phyloP scores from a whole-genome alignment of 2,888 invertebrate genomes.

The Hirtodrosophila duncani region DNA sequence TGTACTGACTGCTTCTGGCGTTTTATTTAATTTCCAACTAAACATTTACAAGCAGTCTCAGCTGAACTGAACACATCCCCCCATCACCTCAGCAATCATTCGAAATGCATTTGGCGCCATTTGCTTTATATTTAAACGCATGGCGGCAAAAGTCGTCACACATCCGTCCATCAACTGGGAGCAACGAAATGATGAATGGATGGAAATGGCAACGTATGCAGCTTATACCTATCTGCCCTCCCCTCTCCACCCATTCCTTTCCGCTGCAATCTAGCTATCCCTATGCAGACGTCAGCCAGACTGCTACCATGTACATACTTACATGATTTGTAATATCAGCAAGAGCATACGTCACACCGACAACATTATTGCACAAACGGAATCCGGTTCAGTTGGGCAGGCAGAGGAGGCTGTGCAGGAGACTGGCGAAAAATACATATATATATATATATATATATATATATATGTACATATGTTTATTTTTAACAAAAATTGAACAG shows the following conservation, averaged over 20 bases:
- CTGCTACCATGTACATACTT: conserved; percentile 33
- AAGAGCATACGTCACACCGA: conserved; percentile 30
- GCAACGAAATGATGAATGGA: conserved; percentile 58
- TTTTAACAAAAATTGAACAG: conserved; percentile 58
- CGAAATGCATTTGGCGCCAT: conserved; percentile 63
- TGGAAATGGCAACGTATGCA: conserved; percentile 21
- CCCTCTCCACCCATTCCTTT: neutral
- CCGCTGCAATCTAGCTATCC: conserved; percentile 18
- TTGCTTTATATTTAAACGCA: conserved; percentile 57
- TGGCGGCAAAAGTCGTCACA: conserved; percentile 58
- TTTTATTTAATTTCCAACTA: conserved; percentile 53
- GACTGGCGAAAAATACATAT: conserved; percentile 20
- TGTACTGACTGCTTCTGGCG: conserved; percentile 6
- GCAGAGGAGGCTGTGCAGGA: neutral
- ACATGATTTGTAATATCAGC: conserved; percentile 72
- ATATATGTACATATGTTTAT: too few species aligned
- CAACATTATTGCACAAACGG: conserved; percentile 19
- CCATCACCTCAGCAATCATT: conserved; percentile 11
- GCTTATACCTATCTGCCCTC: conserved; percentile 11
- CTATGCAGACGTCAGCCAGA: conserved; percentile 16
- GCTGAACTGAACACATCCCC: conserved; percentile 3
- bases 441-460: too few species aligned
- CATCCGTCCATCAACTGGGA: conserved; percentile 63
- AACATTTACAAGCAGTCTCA: conserved; percentile 24
- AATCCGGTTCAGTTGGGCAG: conserved; percentile 52